Evolutionary conservation across 2,113 vertebrate genomes (phyloP), one percentile per base, ranked within the genome.

Genomic region (Cettia cetti): DNA sequence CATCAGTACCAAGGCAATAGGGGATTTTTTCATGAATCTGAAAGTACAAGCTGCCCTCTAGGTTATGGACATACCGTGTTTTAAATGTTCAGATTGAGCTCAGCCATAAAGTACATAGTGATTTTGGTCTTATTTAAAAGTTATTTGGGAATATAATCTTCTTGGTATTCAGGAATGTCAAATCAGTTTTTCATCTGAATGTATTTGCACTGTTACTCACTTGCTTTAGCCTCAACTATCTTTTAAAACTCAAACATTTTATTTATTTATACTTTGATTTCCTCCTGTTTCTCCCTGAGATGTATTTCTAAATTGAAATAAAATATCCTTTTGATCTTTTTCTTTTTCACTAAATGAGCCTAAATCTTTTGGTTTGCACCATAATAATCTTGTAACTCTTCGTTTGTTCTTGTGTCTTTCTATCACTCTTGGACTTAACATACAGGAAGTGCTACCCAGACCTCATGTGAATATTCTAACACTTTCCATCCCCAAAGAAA

Each of bases 271-370:
- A 23, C 1, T 15, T 13, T 33, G 15, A 60, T 88, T 92, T 71
- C 18, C 9, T 53, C 13, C 14, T 66, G 1, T 74, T 80, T 57
- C 40, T 65, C 18, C 6, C 6, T 77, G 11, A 53, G 11, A 39
- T 37, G 6, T 30, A 49, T 60, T 80, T 81, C 37, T 65, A 77
- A 86, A 59, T 11, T 60, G 14, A 86, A 80, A 65, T 35, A 4
- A 82, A 75, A 63, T 60, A 45, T 2, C 3, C 1, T 47, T 39
- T 33, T 1, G 1, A 40, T 2, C 4, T 42, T 2, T 40, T 47
- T 24, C 19, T 54, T 65, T 69, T 78, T 75, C n/a, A 0, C 8
- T 80, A 42, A 80, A 86, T 17, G 37, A 83, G 74, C 5, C 2
- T 15, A 57, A 17, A 53, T 21, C 4, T 65, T 80, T 54, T 39